Evolutionary conservation across 1,140 invertebrate species (phyloP).

Genomic region (Brachionus asplanchnoidis): DNA sequence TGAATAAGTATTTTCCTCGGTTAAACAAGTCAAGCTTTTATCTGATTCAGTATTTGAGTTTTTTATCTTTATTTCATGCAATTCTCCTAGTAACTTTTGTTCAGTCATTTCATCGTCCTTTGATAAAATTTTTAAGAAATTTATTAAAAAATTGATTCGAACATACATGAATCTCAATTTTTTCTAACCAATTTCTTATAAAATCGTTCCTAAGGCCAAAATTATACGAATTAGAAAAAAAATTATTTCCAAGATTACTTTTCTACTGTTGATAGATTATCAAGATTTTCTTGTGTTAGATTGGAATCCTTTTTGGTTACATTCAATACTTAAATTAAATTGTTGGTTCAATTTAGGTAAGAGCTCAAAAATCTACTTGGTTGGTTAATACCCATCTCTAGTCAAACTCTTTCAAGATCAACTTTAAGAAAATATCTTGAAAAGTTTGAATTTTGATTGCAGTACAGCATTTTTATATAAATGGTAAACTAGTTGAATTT

Average conservation of each 20-base stretch:
- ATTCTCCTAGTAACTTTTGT: neutral
- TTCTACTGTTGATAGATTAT: neutral
- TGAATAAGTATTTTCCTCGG: too few species aligned
- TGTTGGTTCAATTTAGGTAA: neutral
- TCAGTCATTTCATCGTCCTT: neutral
- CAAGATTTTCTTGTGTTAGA: neutral
- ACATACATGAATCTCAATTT: neutral
- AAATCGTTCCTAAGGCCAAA: neutral
- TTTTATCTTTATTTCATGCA: neutral
- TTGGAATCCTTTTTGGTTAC: neutral
- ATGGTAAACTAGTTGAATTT: neutral
- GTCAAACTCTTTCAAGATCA: neutral
- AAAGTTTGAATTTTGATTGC: neutral
- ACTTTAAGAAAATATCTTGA: neutral
- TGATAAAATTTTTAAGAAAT: neutral
- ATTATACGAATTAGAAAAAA: neutral
- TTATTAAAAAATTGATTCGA: neutral
- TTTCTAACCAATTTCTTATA: neutral
- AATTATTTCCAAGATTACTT: neutral
- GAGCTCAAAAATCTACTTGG: neutral
- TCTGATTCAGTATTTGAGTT: neutral
- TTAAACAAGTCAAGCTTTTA: neutral
- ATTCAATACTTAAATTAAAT: neutral
- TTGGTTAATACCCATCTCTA: neutral
- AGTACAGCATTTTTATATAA: neutral